A percentile compares a stretch with the other conserved stretches of the same genome.
phyloP scores from a whole-genome alignment of 1,140 invertebrate genomes.

The Ceratina japonica region DNA sequence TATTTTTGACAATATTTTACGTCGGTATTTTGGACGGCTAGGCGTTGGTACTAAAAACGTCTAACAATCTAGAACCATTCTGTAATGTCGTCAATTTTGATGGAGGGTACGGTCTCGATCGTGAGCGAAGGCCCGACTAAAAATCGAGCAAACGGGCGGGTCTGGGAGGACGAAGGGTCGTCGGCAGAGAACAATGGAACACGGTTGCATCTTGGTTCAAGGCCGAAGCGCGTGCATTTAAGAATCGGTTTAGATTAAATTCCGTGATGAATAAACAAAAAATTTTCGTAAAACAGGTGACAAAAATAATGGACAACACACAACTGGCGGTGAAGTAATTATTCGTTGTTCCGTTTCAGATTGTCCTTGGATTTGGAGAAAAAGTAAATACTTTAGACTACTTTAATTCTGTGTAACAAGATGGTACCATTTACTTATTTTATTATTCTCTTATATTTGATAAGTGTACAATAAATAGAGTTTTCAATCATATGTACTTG shows the following conservation, averaged over 20 bases:
- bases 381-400: neutral
- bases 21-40: neutral
- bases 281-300: conserved; percentile 3
- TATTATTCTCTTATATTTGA: neutral
- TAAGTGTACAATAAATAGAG: no score
- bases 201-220: conserved; percentile 63
- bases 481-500: no score
- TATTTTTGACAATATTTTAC: conserved; percentile 13
- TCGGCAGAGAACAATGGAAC: conserved; percentile 65
- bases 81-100: conserved; percentile 27
- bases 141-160: conserved; percentile 61
- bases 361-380: conserved; percentile 10
- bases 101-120: conserved; percentile 53
- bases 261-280: neutral
- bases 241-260: conserved; percentile 50
- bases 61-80: conserved; percentile 31
- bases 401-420: conserved; percentile 17
- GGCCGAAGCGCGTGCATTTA: conserved; percentile 52
- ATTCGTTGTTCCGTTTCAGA: no score
- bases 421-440: conserved; percentile 34
- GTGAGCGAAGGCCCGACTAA: conserved; percentile 45
- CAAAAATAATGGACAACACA: no score
- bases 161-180: conserved; percentile 57
- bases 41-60: conserved; percentile 19
- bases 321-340: no score